These are phyloP conservation scores for Mormyrus hasselquistii DNA, from an alignment of 2,797 vertebrate species.

Conservation along the genomic window DNA sequence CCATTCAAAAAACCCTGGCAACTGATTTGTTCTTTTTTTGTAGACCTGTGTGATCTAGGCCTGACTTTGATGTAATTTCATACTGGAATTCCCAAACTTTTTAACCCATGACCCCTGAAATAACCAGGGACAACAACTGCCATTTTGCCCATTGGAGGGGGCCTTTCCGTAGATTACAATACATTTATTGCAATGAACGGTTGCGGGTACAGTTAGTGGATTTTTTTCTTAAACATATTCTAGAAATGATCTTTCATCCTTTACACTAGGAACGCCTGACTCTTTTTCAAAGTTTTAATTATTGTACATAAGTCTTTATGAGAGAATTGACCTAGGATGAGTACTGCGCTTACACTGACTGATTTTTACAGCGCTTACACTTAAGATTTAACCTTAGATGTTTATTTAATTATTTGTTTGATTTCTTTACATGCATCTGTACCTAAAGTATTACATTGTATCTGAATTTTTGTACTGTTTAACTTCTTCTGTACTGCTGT, in stretches of 20 bases:
- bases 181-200: background rate
- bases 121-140: background rate
- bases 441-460: background rate
- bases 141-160: background rate
- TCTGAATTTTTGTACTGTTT: background rate
- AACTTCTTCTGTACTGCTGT: background rate
- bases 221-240: background rate
- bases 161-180: background rate
- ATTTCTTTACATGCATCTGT: background rate
- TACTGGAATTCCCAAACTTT: background rate
- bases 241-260: background rate
- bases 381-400: background rate
- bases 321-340: background rate
- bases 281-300: background rate
- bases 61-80: slow-evolving; percentile 21
- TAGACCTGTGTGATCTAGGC: background rate
- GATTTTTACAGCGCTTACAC: background rate
- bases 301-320: background rate
- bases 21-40: too few species aligned
- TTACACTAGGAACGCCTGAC: background rate
- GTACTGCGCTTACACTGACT: background rate
- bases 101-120: background rate
- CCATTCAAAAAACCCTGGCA: too few species aligned
- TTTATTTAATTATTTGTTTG: background rate
- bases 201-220: background rate